phyloP scores from a whole-genome alignment of 2,888 invertebrate species.

The Apotomis betuletana region DNA sequence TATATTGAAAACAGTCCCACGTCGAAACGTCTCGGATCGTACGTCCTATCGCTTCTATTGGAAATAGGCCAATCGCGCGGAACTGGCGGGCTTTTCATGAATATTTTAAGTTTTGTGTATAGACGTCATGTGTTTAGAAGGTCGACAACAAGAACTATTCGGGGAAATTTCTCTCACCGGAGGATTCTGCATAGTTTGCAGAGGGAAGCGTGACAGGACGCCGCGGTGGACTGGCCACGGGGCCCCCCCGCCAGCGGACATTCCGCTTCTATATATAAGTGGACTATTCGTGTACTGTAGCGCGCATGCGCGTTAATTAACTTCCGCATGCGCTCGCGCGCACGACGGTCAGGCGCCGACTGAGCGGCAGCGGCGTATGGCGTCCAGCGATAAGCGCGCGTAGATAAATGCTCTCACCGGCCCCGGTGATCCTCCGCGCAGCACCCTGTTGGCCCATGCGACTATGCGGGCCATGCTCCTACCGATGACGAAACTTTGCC shows the following conservation, averaged over 20 bases:
- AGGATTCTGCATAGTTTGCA: slow-evolving; percentile 67
- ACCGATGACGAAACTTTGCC: slow-evolving; percentile 47
- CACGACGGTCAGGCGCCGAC: slow-evolving; percentile 78
- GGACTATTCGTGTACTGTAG: slow-evolving; percentile 80
- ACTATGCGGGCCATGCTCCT: slow-evolving; percentile 69
- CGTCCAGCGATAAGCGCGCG: slow-evolving; percentile 70
- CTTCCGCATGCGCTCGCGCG: slow-evolving; percentile 82
- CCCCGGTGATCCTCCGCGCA: slow-evolving; percentile 78
- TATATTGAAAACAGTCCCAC: slow-evolving; percentile 72
- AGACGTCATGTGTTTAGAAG: slow-evolving; percentile 68
- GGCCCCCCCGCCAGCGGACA: slow-evolving; percentile 83
- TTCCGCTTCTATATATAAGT: slow-evolving; percentile 79
- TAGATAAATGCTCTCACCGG: slow-evolving; percentile 81
- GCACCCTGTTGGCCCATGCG: slow-evolving; percentile 75
- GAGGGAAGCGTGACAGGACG: slow-evolving; percentile 78
- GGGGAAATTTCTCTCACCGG: slow-evolving; percentile 73
- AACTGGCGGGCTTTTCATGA: slow-evolving; percentile 70
- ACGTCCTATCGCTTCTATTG: slow-evolving; percentile 73
- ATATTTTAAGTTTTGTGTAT: slow-evolving; percentile 75
- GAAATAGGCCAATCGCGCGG: slow-evolving; percentile 79
- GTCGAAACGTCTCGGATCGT: slow-evolving; percentile 69
- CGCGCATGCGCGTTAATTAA: slow-evolving; percentile 79
- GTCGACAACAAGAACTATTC: slow-evolving; percentile 59
- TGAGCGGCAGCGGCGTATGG: slow-evolving; percentile 69
- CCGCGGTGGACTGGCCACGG: slow-evolving; percentile 90